Percentiles rank a stretch among this genome's conserved stretches.
These are phyloP conservation scores for Anas platyrhynchos DNA, from an alignment of 2,113 vertebrate genomes.

Conservation along the genomic window DNA sequence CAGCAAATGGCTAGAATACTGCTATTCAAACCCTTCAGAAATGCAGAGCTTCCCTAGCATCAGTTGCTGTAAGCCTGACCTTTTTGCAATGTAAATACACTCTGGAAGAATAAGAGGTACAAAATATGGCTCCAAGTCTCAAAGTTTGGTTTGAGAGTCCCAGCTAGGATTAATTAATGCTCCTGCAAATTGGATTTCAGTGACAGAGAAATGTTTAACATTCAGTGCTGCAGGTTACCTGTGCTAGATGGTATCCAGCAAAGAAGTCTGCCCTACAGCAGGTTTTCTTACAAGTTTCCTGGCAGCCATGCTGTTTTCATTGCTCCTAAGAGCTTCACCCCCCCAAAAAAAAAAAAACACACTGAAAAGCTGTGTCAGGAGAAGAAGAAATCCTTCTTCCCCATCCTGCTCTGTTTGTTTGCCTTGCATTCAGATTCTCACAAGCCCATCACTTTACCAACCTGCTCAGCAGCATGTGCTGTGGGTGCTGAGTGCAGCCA, in stretches of 20 bases:
- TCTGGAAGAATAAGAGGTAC: background rate
- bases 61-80: background rate
- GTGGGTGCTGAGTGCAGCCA: background rate
- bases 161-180: background rate
- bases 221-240: background rate
- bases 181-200: conserved; percentile 5
- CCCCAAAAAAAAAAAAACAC: background rate
- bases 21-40: conserved; percentile 29
- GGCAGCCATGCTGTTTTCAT: background rate
- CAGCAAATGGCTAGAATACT: conserved; percentile 9
- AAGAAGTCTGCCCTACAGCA: background rate
- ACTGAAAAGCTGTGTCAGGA: background rate
- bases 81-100: conserved; percentile 32
- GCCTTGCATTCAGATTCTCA: background rate
- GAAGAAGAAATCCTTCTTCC: background rate
- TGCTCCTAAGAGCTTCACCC: background rate
- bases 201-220: background rate
- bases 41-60: background rate
- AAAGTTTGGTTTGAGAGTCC: background rate
- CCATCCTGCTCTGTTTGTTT: background rate
- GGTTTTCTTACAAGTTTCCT: background rate
- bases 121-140: background rate
- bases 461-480: background rate
- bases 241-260: background rate
- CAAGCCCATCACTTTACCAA: background rate